Conservation (phyloP, 2,888 invertebrate genomes). For the Volucella inanis region DNA sequence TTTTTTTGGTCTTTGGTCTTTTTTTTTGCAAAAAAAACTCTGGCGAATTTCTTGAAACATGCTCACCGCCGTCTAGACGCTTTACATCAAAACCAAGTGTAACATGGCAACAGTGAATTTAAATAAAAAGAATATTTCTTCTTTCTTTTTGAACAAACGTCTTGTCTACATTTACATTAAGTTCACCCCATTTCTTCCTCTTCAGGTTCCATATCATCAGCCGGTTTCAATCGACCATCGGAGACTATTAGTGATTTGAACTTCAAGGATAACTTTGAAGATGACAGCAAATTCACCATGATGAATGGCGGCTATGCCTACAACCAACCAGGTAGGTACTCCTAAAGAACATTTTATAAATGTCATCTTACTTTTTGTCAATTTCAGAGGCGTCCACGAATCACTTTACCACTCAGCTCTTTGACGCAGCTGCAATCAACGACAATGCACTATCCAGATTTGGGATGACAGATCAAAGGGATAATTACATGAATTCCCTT, state of each 20-base stretch:
- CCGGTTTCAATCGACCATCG: constrained; percentile 81
- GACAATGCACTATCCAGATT: constrained; percentile 82
- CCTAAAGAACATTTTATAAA: background rate
- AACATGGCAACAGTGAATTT: too few relatives aligned
- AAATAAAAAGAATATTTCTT: too few relatives aligned
- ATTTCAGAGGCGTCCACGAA: constrained; percentile 83
- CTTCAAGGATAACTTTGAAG: constrained; percentile 87
- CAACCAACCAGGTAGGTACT: constrained; percentile 79
- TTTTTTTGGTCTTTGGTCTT: too few relatives aligned
- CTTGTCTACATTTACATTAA: background rate
- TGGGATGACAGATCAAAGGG: constrained; percentile 86
- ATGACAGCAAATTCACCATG: constrained; percentile 78
- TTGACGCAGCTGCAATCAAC: constrained; percentile 77
- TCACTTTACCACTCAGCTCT: constrained; percentile 77
- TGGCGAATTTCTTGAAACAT: too few relatives aligned
- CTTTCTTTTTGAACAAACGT: too few relatives aligned
- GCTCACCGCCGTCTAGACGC: too few relatives aligned
- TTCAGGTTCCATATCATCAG: constrained; percentile 81
- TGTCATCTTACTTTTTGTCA: background rate
- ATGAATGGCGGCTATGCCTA: constrained; percentile 78
- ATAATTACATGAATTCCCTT: constrained; percentile 85
- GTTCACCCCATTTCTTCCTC: background rate
- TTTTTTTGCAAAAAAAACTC: too few relatives aligned
- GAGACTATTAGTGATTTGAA: constrained; percentile 87
- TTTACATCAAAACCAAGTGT: too few relatives aligned